Evolutionary conservation across 2,888 invertebrate species (phyloP).

Genomic region (Yponomeuta sedellus): DNA sequence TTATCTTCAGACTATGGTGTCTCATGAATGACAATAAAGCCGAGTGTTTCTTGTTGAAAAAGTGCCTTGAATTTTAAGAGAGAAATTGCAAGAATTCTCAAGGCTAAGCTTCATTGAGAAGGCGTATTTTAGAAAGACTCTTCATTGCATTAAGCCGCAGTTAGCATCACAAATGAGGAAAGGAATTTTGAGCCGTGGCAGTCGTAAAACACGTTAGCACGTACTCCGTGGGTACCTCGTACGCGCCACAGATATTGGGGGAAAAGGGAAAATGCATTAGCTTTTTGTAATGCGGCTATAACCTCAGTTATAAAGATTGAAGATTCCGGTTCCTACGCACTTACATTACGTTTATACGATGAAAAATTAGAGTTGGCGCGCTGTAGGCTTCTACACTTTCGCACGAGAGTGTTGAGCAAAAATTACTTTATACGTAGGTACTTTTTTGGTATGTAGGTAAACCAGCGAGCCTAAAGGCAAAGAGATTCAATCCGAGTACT

Average conservation of each 20-base stretch:
- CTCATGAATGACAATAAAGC: slow-evolving; percentile 19
- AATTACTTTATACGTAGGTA: neutral
- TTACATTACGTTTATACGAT: neutral
- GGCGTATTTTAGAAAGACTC: neutral
- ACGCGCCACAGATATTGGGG: slow-evolving; percentile 46
- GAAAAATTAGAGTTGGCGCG: neutral
- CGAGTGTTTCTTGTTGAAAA: slow-evolving; percentile 17
- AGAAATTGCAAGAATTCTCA: slow-evolving; percentile 14
- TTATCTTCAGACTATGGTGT: slow-evolving; percentile 25
- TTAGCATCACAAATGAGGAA: slow-evolving; percentile 28
- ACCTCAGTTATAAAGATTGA: slow-evolving; percentile 51
- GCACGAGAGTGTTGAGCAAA: neutral
- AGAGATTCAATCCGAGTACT: neutral
- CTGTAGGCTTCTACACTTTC: neutral
- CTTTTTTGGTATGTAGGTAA: slow-evolving; percentile 13
- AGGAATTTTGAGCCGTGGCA: slow-evolving; percentile 44
- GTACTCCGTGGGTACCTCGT: slow-evolving; percentile 46
- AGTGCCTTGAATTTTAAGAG: slow-evolving; percentile 6
- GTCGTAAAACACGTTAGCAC: slow-evolving; percentile 70
- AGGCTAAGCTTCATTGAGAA: neutral
- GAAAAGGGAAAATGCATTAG: slow-evolving; percentile 63
- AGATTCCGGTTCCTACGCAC: slow-evolving; percentile 25
- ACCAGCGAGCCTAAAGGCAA: slow-evolving; percentile 14
- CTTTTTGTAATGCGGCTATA: slow-evolving; percentile 70
- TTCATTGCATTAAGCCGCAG: slow-evolving; percentile 16